Base-by-base conservation (phyloP, 2,888 invertebrate species). In the Ypsolopha sequella region DNA sequence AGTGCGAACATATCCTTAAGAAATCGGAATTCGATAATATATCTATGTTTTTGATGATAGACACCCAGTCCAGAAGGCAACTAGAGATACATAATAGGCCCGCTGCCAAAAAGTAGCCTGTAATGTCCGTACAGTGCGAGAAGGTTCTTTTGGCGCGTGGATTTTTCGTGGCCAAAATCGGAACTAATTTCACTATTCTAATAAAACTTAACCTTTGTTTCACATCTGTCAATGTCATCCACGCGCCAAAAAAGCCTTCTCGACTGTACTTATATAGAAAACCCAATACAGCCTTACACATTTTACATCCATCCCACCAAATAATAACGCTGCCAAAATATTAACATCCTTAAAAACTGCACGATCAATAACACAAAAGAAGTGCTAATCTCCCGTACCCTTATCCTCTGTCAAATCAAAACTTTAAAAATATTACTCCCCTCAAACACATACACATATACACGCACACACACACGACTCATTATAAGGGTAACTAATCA, bases 401-500 rank as follows among this genome's bases (percentile, higher is more conserved):
- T 77, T 79, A 78, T 79, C 70, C 76, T 72, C 73, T 75, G 79
- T 76, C 77, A 78, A 70, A 68, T 72, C 36, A 72, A 70, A 69
- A 73, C 72, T 75, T 74, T 70, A 68, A 68, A 70, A 66, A 62
- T 64, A 67, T 67, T 68, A 60, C 63, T 59, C 58, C 54, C 58
- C 54, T 54, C 63, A 58, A 65, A 56, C 58, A 56, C 51, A 60
- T 1, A 6, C 34, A n/a, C 24, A 24, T 24, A 65, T 64, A 73
- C 68, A 71, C 71, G 66, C 73, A 75, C 72, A 78, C 72, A 66
- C 64, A 66, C 70, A 72, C 70, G 70, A 71, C 77, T 86, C 81
- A 85, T 85, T 85, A 85, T 73, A 70, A 77, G 85, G 81, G 84
- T 85, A 86, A 85, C 86, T 86, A 86, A 86, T 85, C 85, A 85